Evolutionary conservation across 2,797 vertebrate genomes (phyloP), one percentile per base, ranked within the genome.

Genomic region (Trachops cirrhosus): DNA sequence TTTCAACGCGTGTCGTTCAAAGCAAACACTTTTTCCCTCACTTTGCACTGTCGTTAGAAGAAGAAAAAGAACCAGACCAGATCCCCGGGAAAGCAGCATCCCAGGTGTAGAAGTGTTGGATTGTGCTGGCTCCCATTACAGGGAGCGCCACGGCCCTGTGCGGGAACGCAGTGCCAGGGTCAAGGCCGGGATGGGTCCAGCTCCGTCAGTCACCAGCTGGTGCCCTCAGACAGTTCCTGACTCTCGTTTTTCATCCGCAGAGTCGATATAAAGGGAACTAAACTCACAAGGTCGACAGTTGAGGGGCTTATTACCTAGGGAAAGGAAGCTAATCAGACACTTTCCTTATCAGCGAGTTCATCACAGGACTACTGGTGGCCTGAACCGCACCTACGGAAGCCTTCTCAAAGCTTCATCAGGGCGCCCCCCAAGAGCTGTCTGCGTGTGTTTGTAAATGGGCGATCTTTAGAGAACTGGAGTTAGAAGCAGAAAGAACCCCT

Each of bases 241-340:
- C 48, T 84, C 91, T 44, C 80, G 46, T 50, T 96, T 90, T 84
- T 52, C 29, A 68, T 37, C 62, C 39, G 7, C 57, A 77, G 86
- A 37, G 44, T 64, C n/a, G 41, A 29, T 24, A 37, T 46, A 22
- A 54, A 29, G 22, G 52, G 11, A 46, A 67, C 8, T 46, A 54
- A 79, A 39, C 22, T 87, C 6, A 52, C 3, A 57, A 29, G 46
- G n/a, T 41, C 44, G 26, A 70, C 24, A 26, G 22, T 48, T 6
- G 5, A 78, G 59, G 83, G 12, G 34, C 39, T 86, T 74, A 14
- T 62, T 48, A 32, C 92, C 67, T 62, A 48, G 90, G 32, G 39
- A 68, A 85, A 75, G 75, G 44, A 89, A 78, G 37, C 22, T 59
- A 86, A 46, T 39, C 29, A 73, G 89, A 50, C 84, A 12, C 15